Base-by-base conservation (phyloP, 2,888 invertebrate species). In the Trichogramma evanescens region DNA sequence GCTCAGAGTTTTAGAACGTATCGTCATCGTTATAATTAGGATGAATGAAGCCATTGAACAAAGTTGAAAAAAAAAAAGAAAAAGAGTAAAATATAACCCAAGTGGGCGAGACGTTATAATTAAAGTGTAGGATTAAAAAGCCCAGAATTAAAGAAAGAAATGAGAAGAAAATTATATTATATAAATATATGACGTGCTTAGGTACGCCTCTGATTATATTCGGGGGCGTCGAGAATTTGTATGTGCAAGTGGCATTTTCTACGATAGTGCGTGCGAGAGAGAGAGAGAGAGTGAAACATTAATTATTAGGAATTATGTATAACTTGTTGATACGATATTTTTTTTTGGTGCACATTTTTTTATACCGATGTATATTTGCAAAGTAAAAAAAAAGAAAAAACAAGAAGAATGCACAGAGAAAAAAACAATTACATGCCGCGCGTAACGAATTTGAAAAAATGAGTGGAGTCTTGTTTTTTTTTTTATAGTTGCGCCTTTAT, bases 221-320 rank as follows among this genome's bases (percentile, higher is more conserved):
- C 26, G 3, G 26, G 26, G 26, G 26, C 26, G 26, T 1, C 26
- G 26, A 26, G 59, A 62, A 54, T 54, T 59, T 62, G 56, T 59
- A 62, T 58, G 26, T 26, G 26, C 26, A 60, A 59, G 59, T 64
- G 64, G 56, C 63, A 63, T 63, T 63, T 63, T 63, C 63, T 63
- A 63, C 58, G 13, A 54, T 56, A 45, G 46, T 46, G 48, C 48
- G 39, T 26, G 26, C 26, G 26, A 26, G 2, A 26, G 1, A 26
- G 26, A 26, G 1, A 26, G 26, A 26, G 26, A 26, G 26, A 2
- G 26, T 26, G 26, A 26, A 26, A 26, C 26, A 26, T 26, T 26
- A 26, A 26, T 26, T 26, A 26, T 26, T 26, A 26, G 26, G 26
- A 26, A 26, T 26, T 26, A 26, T 26, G 26, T 26, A 26, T 26